Base-by-base conservation (phyloP, 2,113 vertebrate genomes). In the Vireo altiloquus region DNA sequence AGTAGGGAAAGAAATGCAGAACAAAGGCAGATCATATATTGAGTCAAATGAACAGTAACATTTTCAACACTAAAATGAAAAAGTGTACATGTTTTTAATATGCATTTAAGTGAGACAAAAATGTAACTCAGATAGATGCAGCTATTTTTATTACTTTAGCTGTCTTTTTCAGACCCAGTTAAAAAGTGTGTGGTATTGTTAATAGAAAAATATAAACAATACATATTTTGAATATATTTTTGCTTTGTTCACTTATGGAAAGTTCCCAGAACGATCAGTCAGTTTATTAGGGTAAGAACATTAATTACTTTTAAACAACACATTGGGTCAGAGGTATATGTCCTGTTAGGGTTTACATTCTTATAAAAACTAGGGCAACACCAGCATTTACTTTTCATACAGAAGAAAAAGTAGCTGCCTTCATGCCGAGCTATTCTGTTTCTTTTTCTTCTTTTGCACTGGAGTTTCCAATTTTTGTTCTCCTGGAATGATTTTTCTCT, bases 391-490 rank as follows among this genome's bases (percentile, higher is more conserved):
- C 64, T 86, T 88, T 82, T 92, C 33, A 33, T 61, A 59, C 13
- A 64, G 61, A 15, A 80, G 47, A 85, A 22, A 78, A 78, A 54
- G n/a, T 37, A 82, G 56, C 49, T 76, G 76, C 27, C 54, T 94
- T 97, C 87, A 95, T 47, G 71, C 33, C 3, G 16, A 68, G 21
- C 20, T 82, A 33, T 81, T 63, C 18, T 3, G 13, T 83, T 96
- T 97, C 92, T 96, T 97, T 82, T 96, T 97, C 90, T 97, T 98
- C 87, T 95, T 97, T 90, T 35, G 84, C 47, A 83, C 39, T 15
- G 47, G 25, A 64, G 23, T 57, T 75, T 54, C 15, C 37, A n/a
- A 59, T 82, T 94, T 97, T 88, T 82, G 94, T 79, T 96, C 97
- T 82, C 72, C 94, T 46, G 35, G 6, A 42, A 50, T 28, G 31